Evolutionary conservation across 1,140 invertebrate species (phyloP).

Genomic region (Bilobella aurantiaca): DNA sequence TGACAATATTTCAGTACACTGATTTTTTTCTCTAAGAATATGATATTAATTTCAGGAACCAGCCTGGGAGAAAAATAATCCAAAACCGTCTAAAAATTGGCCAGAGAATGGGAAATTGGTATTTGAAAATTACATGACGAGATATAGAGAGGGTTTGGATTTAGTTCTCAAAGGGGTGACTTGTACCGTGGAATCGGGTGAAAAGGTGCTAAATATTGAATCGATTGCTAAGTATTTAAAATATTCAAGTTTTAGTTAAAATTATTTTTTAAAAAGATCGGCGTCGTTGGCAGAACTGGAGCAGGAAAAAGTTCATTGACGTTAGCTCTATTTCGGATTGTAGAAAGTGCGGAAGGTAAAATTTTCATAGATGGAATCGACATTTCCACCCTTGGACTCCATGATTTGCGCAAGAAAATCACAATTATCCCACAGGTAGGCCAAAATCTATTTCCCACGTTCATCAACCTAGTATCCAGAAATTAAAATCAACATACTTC

Average conservation of each 20-base stretch:
- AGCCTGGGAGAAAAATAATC: constrained; percentile 48
- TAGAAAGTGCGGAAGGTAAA: constrained; percentile 39
- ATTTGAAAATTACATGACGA: constrained; percentile 40
- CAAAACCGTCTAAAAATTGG: constrained; percentile 37
- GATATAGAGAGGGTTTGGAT: constrained; percentile 40
- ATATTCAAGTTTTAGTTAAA: constrained; percentile 42
- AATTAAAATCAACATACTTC: too few species aligned
- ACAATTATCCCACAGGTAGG: constrained; percentile 75
- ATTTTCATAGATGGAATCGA: constrained; percentile 86
- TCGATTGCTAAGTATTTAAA: not conserved
- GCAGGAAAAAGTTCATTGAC: constrained; percentile 46
- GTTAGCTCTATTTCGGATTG: constrained; percentile 45
- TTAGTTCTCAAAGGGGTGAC: constrained; percentile 42
- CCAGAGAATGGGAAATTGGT: constrained; percentile 39
- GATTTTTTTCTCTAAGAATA: too few species aligned
- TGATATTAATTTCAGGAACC: constrained; percentile 62
- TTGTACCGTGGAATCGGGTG: constrained; percentile 38
- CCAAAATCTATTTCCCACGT: too few species aligned
- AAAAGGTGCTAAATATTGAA: not conserved
- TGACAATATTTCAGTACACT: too few species aligned
- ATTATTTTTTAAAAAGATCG: constrained; percentile 45
- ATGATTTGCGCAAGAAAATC: constrained; percentile 69
- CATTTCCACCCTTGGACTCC: constrained; percentile 74
- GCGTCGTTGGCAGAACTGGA: constrained; percentile 48
- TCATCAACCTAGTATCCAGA: too few species aligned